phyloP scores from a whole-genome alignment of 2,113 vertebrate species.

The Isurus oxyrinchus region DNA sequence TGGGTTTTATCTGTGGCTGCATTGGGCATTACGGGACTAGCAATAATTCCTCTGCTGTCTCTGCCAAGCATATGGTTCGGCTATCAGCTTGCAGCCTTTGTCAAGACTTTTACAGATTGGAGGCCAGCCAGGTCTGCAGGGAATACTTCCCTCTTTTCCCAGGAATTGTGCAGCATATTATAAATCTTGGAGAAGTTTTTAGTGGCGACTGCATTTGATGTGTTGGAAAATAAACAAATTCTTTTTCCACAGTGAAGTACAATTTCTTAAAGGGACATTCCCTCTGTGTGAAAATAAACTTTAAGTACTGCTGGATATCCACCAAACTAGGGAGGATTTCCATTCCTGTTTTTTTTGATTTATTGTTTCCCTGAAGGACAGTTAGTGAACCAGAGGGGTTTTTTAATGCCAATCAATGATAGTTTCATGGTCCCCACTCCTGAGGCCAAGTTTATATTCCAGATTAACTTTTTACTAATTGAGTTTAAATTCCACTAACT shows the following conservation, averaged over 20 bases:
- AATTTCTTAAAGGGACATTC: background rate
- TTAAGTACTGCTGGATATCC: background rate
- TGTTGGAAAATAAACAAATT: background rate
- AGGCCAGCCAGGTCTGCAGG: background rate
- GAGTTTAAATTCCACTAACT: too few relatives aligned
- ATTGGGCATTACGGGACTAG: background rate
- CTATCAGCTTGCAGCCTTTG: slow-evolving; percentile 12
- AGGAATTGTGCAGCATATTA: background rate
- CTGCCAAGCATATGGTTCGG: background rate
- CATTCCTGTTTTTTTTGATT: too few relatives aligned
- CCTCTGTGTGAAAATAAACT: background rate
- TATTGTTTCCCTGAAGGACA: too few relatives aligned
- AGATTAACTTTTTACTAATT: too few relatives aligned
- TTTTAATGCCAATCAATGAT: too few relatives aligned
- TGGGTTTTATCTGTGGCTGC: background rate
- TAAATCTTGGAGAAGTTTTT: slow-evolving; percentile 1
- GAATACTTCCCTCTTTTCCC: background rate
- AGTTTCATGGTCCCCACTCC: too few relatives aligned
- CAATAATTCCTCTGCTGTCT: background rate
- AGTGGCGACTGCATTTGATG: background rate
- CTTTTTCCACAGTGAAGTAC: background rate
- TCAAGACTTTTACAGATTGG: background rate
- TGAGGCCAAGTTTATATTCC: too few relatives aligned
- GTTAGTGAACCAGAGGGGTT: too few relatives aligned
- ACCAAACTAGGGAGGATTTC: too few relatives aligned